Evolutionary conservation across 2,797 vertebrate species (phyloP).

Genomic region (Perdix hodgsoniae): DNA sequence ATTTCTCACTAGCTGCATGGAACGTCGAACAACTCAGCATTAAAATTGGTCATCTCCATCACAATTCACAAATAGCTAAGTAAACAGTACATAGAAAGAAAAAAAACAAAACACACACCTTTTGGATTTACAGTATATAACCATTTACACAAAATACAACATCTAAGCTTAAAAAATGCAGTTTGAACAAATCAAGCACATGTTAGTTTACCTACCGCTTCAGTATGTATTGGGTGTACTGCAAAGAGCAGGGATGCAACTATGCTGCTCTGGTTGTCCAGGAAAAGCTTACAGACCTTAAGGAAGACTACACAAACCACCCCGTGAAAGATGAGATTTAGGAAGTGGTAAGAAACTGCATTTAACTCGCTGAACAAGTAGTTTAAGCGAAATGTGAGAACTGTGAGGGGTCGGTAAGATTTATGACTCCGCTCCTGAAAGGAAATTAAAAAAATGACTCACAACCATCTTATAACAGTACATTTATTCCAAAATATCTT

Average conservation of each 20-base stretch:
- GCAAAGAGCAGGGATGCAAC: slow-evolving; percentile 93
- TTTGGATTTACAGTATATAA: not conserved
- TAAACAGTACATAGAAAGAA: not conserved
- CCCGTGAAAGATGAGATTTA: slow-evolving; percentile 90
- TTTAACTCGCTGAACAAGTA: slow-evolving; percentile 94
- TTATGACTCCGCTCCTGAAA: slow-evolving; percentile 97
- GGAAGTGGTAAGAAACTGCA: slow-evolving; percentile 93
- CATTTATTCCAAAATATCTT: not conserved
- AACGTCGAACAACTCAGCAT: not conserved
- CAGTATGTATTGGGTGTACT: slow-evolving; percentile 96
- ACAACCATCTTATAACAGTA: not conserved
- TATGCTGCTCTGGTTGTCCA: slow-evolving; percentile 88
- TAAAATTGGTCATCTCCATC: not conserved
- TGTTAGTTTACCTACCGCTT: slow-evolving; percentile 89
- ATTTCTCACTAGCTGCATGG: not conserved
- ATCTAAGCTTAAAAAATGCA: not conserved
- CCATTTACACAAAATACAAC: accelerated
- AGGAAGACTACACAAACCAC: slow-evolving; percentile 93
- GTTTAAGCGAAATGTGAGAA: slow-evolving; percentile 96
- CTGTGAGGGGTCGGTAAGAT: slow-evolving; percentile 95
- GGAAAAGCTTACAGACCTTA: slow-evolving; percentile 91
- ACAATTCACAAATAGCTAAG: not conserved
- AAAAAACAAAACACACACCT: not conserved
- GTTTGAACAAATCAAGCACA: not conserved
- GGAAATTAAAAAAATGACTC: slow-evolving; percentile 13